Percentiles rank a stretch among this genome's conserved stretches.
Conservation (phyloP, 2,888 invertebrate species). For the Cheiracanthium punctorium region DNA sequence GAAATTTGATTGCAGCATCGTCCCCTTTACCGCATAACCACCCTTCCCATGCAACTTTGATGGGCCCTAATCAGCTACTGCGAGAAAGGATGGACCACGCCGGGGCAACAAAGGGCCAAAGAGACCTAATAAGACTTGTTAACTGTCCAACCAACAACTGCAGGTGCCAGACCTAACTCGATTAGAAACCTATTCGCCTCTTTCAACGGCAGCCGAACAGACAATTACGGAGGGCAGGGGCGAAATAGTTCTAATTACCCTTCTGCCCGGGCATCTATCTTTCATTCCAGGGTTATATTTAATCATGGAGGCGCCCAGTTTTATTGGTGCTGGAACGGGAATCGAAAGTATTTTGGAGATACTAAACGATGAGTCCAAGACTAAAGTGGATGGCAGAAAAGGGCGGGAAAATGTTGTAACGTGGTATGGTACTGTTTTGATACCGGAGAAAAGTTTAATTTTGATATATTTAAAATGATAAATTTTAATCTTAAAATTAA, state of each 20-base stretch:
- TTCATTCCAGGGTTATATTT: conserved; percentile 58
- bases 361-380: too few species aligned
- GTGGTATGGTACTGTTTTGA: too few species aligned
- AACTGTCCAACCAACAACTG: conserved; percentile 31
- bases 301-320: conserved; percentile 43
- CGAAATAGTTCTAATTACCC: conserved; percentile 50
- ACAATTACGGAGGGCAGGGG: not conserved
- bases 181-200: conserved; percentile 61
- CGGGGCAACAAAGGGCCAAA: conserved; percentile 65
- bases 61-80: conserved; percentile 61
- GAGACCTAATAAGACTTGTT: conserved; percentile 68
- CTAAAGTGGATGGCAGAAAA: too few species aligned
- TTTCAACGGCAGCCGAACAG: conserved; percentile 46
- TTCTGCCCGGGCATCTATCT: conserved; percentile 53
- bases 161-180: conserved; percentile 54
- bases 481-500: too few species aligned
- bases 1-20: not conserved
- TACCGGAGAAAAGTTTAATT: too few species aligned
- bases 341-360: not conserved
- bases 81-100: conserved; percentile 49
- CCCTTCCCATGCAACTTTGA: conserved; percentile 56
- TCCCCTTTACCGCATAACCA: conserved; percentile 5
- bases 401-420: too few species aligned
- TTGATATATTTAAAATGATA: too few species aligned
- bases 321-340: conserved; percentile 16